Evolutionary conservation across 2,888 invertebrate species (phyloP).

Genomic region (Syritta pipiens): DNA sequence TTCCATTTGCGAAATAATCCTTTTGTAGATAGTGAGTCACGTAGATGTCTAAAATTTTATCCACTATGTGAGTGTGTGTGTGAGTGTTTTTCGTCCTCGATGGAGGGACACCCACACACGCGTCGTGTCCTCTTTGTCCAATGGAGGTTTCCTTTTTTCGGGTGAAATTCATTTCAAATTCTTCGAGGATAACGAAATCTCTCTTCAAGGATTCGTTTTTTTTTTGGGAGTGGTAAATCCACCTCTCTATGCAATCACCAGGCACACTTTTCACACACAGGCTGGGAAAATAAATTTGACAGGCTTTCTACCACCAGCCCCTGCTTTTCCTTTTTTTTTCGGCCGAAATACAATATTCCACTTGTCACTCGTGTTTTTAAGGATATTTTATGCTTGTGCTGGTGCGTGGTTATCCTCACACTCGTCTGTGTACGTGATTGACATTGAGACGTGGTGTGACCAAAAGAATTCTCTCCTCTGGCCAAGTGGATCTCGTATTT

Average conservation of each 20-base stretch:
- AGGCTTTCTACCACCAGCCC: slow-evolving; percentile 30
- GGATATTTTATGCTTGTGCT: slow-evolving; percentile 47
- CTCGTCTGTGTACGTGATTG: slow-evolving; percentile 50
- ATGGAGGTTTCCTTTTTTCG: slow-evolving; percentile 6
- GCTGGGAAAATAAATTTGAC: slow-evolving; percentile 48
- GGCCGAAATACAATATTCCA: slow-evolving; percentile 34
- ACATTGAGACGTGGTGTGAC: slow-evolving; percentile 50
- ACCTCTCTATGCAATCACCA: slow-evolving; percentile 25
- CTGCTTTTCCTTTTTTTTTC: background rate
- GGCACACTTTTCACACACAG: slow-evolving; percentile 46
- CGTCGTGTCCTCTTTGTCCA: slow-evolving; percentile 29
- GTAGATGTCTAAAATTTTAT: slow-evolving; percentile 44
- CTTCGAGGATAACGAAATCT: slow-evolving; percentile 47
- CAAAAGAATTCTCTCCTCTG: background rate
- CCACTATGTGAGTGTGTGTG: no score
- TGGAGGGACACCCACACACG: slow-evolving; percentile 7
- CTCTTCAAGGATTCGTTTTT: no score
- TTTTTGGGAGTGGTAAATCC: background rate
- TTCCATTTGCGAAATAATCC: slow-evolving; percentile 67
- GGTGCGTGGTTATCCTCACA: background rate
- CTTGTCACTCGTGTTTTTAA: slow-evolving; percentile 46
- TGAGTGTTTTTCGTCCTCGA: slow-evolving; percentile 23
- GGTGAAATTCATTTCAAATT: slow-evolving; percentile 52
- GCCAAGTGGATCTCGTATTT: no score
- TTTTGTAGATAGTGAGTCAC: slow-evolving; percentile 61